These are phyloP conservation scores for Prunella himalayana DNA, from an alignment of 2,113 vertebrate genomes.

Conservation along the genomic window DNA sequence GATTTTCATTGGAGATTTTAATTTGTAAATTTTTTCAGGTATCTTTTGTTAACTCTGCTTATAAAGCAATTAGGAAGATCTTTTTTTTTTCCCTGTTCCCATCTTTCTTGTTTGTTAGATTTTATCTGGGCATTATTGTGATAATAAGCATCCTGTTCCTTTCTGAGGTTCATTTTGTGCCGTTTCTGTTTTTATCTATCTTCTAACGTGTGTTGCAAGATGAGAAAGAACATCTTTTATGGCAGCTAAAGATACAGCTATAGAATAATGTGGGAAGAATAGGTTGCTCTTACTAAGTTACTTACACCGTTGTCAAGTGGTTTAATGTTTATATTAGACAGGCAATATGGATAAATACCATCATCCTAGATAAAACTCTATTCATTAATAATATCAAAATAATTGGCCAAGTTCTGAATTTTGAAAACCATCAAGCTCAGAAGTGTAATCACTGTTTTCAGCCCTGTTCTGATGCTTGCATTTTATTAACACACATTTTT, in stretches of 20 bases:
- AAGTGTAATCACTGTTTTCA: not conserved
- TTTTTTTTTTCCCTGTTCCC: not conserved
- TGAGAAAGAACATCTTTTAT: not conserved
- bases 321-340: not conserved
- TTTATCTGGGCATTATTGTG: slow-evolving; percentile 1
- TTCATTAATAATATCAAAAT: not conserved
- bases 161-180: slow-evolving; percentile 24
- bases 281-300: not conserved
- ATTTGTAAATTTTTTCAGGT: not conserved
- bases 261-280: not conserved
- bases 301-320: not conserved
- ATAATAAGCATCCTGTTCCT: slow-evolving; percentile 11
- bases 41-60: not conserved
- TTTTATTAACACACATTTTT: not conserved
- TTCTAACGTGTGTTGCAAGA: slow-evolving; percentile 6
- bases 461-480: not conserved
- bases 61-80: slow-evolving; percentile 21
- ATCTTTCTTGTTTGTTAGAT: not conserved
- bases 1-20: not conserved
- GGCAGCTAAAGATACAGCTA: slow-evolving; percentile 18
- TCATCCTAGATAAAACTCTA: not conserved
- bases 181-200: slow-evolving; percentile 4
- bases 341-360: not conserved
- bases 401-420: not conserved
- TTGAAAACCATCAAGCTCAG: not conserved